These are phyloP conservation scores for Samia ricini DNA, from an alignment of 1,140 invertebrate species.

Conservation along the genomic window DNA sequence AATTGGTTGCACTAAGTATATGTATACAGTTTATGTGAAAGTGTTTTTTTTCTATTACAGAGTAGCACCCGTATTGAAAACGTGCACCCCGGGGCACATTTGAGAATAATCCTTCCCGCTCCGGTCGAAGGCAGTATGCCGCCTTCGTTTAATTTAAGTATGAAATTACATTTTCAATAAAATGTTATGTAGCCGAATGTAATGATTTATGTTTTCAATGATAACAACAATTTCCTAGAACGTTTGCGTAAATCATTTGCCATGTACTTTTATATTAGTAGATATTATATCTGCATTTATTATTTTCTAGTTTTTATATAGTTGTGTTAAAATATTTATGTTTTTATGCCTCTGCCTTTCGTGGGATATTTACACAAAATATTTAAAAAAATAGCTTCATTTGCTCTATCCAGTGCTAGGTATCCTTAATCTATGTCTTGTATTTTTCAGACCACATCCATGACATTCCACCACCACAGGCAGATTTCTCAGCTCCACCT, in stretches of 20 bases:
- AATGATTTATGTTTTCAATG: conserved; percentile 3
- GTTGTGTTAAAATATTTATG: no score
- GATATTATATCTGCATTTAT: no score
- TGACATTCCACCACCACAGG: conserved; percentile 85
- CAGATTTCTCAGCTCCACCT: conserved; percentile 90
- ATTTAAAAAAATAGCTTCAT: no score
- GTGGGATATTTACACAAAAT: no score
- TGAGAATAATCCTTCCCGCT: conserved; percentile 59
- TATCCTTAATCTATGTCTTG: background rate
- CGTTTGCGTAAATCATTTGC: background rate
- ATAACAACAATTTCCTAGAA: background rate
- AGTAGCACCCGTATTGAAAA: conserved; percentile 53
- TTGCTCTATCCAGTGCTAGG: no score
- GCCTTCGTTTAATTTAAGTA: conserved; percentile 22
- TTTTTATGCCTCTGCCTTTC: no score
- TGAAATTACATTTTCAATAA: background rate
- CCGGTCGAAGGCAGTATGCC: conserved; percentile 54
- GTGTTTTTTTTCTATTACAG: conserved; percentile 50
- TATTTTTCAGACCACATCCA: conserved; percentile 37
- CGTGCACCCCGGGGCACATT: conserved; percentile 48
- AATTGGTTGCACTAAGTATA: conserved; percentile 39
- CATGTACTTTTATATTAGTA: background rate
- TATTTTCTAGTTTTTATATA: no score
- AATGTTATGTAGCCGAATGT: background rate
- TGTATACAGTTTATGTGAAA: conserved; percentile 42